These are phyloP conservation scores for Echinarachnius parma DNA, from an alignment of 53 echinoderm and acorn worm genomes.

Conservation along the genomic window DNA sequence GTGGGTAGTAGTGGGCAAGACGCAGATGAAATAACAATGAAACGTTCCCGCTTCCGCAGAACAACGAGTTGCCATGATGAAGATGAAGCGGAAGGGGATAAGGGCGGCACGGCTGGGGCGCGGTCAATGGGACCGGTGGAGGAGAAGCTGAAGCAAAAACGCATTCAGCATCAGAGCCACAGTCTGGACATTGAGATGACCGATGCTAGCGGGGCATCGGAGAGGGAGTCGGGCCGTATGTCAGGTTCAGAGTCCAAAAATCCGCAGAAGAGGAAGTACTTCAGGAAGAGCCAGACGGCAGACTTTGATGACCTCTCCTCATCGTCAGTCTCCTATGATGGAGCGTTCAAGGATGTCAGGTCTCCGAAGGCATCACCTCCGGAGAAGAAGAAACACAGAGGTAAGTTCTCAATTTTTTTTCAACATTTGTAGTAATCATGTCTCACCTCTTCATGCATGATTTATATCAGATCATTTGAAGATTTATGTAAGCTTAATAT, in stretches of 20 bases:
- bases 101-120: background rate
- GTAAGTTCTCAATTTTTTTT: constrained; percentile 30
- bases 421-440: background rate
- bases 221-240: constrained; percentile 39
- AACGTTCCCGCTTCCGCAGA: constrained; percentile 60
- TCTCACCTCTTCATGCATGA: background rate
- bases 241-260: constrained; percentile 75
- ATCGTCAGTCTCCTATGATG: constrained; percentile 43
- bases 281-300: constrained; percentile 51
- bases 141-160: constrained; percentile 38
- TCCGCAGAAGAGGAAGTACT: constrained; percentile 78
- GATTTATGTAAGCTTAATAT: background rate
- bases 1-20: constrained; percentile 56
- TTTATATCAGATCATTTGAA: background rate
- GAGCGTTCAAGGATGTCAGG: constrained; percentile 38
- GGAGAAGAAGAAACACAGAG: constrained; percentile 86
- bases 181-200: constrained; percentile 74
- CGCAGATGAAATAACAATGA: constrained; percentile 12
- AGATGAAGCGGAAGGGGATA: constrained; percentile 43
- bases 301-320: constrained; percentile 56
- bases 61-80: constrained; percentile 78
- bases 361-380: constrained; percentile 75
- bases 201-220: constrained; percentile 40
- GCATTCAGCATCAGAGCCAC: constrained; percentile 55
- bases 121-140: constrained; percentile 44